phyloP scores from a whole-genome alignment of 2,888 invertebrate species.

The Meiosimyza platycephala region DNA sequence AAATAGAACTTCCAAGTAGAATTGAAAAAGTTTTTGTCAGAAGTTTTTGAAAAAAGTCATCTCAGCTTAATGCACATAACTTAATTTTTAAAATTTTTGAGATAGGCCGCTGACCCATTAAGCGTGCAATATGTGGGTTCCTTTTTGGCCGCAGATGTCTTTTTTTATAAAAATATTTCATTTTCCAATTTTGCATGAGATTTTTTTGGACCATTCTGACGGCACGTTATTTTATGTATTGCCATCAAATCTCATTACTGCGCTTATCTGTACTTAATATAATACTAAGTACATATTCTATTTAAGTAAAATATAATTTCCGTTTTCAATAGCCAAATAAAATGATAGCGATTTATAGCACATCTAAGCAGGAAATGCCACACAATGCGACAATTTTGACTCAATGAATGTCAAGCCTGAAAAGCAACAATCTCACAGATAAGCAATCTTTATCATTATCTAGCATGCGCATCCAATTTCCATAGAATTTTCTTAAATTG shows the following conservation, averaged over 20 bases:
- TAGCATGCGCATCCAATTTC: slow-evolving; percentile 18
- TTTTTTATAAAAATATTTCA: too few relatives aligned
- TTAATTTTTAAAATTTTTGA: too few relatives aligned
- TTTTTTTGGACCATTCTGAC: too few relatives aligned
- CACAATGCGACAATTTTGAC: slow-evolving; percentile 55
- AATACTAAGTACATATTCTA: slow-evolving; percentile 42
- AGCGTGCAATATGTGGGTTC: too few relatives aligned
- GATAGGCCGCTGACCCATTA: too few relatives aligned
- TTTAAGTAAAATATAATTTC: slow-evolving; percentile 61
- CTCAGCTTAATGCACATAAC: too few relatives aligned
- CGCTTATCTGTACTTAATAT: slow-evolving; percentile 8
- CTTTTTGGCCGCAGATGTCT: too few relatives aligned
- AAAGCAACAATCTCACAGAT: slow-evolving; percentile 53
- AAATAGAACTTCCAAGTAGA: too few relatives aligned
- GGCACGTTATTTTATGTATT: too few relatives aligned
- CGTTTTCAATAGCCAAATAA: slow-evolving; percentile 36
- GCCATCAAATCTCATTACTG: not conserved
- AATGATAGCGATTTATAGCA: not conserved
- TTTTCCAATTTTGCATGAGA: too few relatives aligned
- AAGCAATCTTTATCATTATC: slow-evolving; percentile 52
- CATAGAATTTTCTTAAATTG: not conserved
- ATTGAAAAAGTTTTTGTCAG: too few relatives aligned
- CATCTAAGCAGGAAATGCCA: slow-evolving; percentile 27
- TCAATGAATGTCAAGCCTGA: not conserved
- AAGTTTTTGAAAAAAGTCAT: too few relatives aligned